Conservation (phyloP, 2,797 vertebrate genomes). For the Scyliorhinus canicula region DNA sequence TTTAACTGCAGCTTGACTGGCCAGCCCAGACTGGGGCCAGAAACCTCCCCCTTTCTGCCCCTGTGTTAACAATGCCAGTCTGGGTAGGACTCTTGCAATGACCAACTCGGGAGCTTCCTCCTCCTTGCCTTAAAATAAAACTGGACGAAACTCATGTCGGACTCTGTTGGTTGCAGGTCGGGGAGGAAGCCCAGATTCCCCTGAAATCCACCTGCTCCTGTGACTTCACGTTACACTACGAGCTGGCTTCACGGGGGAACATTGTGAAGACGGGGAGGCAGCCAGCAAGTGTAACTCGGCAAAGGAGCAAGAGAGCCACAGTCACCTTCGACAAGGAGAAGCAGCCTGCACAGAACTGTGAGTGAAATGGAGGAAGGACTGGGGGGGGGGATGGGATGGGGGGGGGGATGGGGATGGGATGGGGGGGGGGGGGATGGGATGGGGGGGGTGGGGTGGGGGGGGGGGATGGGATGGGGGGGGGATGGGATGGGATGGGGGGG, state of each 20-base stretch:
- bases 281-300: conserved; percentile 58
- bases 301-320: conserved; percentile 63
- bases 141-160: neutral
- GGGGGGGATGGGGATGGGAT: neutral
- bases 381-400: neutral
- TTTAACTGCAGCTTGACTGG: neutral
- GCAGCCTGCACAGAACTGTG: conserved; percentile 50
- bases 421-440: too few species aligned
- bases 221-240: conserved; percentile 82
- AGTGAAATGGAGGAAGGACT: neutral
- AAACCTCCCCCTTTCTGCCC: neutral
- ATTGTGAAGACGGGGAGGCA: conserved; percentile 78
- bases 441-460: too few species aligned
- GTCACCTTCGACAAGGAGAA: conserved; percentile 65
- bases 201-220: conserved; percentile 87
- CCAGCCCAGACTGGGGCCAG: neutral
- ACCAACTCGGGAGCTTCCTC: neutral
- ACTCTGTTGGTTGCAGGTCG: conserved; percentile 60
- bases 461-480: too few species aligned
- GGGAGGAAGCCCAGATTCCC: conserved; percentile 70
- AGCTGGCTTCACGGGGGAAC: conserved; percentile 80
- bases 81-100: neutral
- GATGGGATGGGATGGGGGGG: too few species aligned
- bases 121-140: neutral
- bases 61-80: neutral